Evolutionary conservation across 2,888 invertebrate genomes (phyloP), one percentile per base, ranked within the genome.

Genomic region (Drosophila tanythrix): DNA sequence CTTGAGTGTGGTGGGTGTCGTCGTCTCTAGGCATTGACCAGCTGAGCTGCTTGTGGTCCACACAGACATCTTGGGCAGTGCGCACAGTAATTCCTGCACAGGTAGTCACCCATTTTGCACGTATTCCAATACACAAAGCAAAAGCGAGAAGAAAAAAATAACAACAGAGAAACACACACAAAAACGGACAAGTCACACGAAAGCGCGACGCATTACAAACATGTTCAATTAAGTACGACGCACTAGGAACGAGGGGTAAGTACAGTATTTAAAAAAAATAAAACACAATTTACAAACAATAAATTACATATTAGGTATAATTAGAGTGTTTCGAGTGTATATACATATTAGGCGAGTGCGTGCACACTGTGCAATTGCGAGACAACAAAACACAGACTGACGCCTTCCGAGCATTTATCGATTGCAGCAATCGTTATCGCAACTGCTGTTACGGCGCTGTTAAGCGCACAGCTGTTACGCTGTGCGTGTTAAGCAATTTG

Each of bases 31-130:
- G 89, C 95, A 69, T 65, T 62, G 65, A 31, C 58, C 81, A 93
- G 94, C 95, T 92, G 94, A 94, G 89, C 95, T 94, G 92, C 95
- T 94, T 92, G 95, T 95, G 91, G 95, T 95, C 96, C 96, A 96
- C 93, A 96, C 94, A 94, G 96, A 96, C 96, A 93, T 93, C 72
- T 76, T 84, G 86, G 50, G 58, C 52, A 56, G 60, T 11, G 59
- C 62, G 74, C 56, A 57, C 59, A 59, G 31, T 57, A 64, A 52
- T 70, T 74, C 68, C 79, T 78, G 55, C 59, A 76, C 29, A 58
- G 21, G 63, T 50, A 27, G 64, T 48, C 35, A 72, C 43, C 70
- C 80, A 74, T 79, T 76, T 81, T 79, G 77, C 50, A 60, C 31
- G 53, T 63, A 63, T 80, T 72, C 35, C 58, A 68, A 65, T 35